Conservation (phyloP, 1,140 invertebrate genomes). For the Maconellicoccus hirsutus region DNA sequence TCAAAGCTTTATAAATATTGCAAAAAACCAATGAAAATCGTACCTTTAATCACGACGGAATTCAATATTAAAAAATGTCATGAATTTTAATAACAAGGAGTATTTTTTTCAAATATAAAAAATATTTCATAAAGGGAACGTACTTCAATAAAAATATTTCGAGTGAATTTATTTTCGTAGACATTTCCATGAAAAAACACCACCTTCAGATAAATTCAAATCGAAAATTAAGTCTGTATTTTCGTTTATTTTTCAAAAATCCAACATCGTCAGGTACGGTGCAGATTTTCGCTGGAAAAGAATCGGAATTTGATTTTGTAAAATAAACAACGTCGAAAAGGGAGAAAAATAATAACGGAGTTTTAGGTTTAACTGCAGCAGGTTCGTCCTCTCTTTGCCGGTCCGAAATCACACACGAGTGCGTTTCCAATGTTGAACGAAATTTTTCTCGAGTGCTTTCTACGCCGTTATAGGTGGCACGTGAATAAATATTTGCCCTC, state of each 20-base stretch:
- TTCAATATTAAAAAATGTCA: constrained; percentile 10
- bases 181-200: neutral
- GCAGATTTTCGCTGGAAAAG: neutral
- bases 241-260: neutral
- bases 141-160: neutral
- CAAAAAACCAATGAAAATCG: neutral
- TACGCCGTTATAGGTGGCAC: no score
- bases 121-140: neutral
- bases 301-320: neutral
- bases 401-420: no score
- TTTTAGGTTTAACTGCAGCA: no score
- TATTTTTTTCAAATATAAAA: neutral
- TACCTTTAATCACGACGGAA: neutral
- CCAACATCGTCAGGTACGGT: neutral
- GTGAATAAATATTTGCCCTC: no score
- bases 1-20: neutral
- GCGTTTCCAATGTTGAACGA: no score
- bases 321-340: neutral
- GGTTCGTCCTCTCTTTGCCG: no score
- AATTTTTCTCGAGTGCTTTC: no score
- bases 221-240: constrained; percentile 1
- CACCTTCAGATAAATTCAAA: neutral
- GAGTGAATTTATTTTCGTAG: neutral
- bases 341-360: neutral
- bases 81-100: constrained; percentile 9